A percentile compares a stretch with the other conserved stretches of the same genome.
Evolutionary conservation across 2,797 vertebrate species (phyloP).

Genomic region (Rhinogobio ventralis): DNA sequence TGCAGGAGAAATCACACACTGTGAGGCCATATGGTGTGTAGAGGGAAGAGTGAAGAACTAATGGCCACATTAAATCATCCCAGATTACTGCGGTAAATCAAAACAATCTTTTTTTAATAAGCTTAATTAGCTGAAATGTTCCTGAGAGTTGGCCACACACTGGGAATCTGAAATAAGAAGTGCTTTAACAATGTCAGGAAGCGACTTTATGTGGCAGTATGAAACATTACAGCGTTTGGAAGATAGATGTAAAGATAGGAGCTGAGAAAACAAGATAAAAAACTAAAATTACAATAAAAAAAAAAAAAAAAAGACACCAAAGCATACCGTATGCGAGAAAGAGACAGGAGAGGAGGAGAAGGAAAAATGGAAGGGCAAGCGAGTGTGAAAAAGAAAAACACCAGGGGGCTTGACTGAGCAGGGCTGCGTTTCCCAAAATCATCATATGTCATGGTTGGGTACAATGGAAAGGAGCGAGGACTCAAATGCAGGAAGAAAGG

Average conservation of each 20-base stretch:
- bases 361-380: conserved; percentile 1
- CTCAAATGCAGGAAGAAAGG: no score
- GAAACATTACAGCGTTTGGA: neutral
- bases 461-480: no score
- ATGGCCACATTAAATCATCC: conserved; percentile 33
- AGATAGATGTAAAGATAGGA: neutral
- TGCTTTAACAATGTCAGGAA: conserved; percentile 4
- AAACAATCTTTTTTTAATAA: conserved; percentile 29
- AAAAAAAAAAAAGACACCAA: neutral
- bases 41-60: conserved; percentile 27
- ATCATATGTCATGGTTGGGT: no score
- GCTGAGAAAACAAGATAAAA: neutral
- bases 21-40: conserved; percentile 52
- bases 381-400: conserved; percentile 15
- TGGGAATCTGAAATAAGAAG: neutral
- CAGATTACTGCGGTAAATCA: conserved; percentile 36
- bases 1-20: conserved; percentile 38
- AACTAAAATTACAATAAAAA: neutral
- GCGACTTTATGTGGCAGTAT: neutral
- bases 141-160: neutral
- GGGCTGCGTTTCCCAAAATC: no score
- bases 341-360: neutral
- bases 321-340: neutral
- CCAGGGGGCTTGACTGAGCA: conserved; percentile 24
- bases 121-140: conserved; percentile 28